Evolutionary conservation across 2,113 vertebrate genomes (phyloP), one percentile per base, ranked within the genome.

Genomic region (Gavialis gangeticus): DNA sequence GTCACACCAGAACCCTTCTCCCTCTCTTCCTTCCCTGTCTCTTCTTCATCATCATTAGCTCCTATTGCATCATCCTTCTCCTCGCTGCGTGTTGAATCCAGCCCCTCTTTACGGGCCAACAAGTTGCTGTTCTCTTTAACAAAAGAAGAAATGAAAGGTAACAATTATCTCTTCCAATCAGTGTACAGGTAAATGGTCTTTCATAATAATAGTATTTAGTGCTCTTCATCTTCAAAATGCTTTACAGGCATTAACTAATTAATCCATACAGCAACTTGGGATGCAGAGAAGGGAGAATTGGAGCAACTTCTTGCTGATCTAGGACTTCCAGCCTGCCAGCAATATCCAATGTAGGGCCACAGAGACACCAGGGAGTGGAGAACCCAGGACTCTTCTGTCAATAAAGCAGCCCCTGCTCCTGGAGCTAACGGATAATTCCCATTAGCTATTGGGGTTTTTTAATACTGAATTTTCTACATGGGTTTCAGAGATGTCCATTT

Each of bases 141-240:
- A 79, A 90, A 95, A 78, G 17, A 82, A 78, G 2, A 12, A 82
- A 64, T 87, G 92, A 93, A 97, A 92, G 91, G 91, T 85, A 95
- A 84, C 71, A 94, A 94, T 95, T 96, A 80, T 75, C 84, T 88
- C 92, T 95, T 90, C 85, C 81, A 94, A 93, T 94, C 86, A 90
- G 91, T 80, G 82, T 87, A 76, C 86, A 27, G 83, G 78, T 79
- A 73, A 91, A 94, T 92, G 88, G 60, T 94, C 96, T 95, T 84
- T 94, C 93, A 73, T 91, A 96, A 97, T 95, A 94, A 96, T 90
- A 91, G 82, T 92, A 95, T 88, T 97, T 96, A 95, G 63, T 71
- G 92, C 86, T 94, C 71, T 84, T 75, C 75, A 93, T 90, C 95
- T 96, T 87, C 88, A 88, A 94, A 96, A 96, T 91, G 90, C 88